A percentile compares a stretch with the other conserved stretches of the same genome.
phyloP scores from a whole-genome alignment of 2,797 vertebrate species.

The Gymnocypris eckloni region DNA sequence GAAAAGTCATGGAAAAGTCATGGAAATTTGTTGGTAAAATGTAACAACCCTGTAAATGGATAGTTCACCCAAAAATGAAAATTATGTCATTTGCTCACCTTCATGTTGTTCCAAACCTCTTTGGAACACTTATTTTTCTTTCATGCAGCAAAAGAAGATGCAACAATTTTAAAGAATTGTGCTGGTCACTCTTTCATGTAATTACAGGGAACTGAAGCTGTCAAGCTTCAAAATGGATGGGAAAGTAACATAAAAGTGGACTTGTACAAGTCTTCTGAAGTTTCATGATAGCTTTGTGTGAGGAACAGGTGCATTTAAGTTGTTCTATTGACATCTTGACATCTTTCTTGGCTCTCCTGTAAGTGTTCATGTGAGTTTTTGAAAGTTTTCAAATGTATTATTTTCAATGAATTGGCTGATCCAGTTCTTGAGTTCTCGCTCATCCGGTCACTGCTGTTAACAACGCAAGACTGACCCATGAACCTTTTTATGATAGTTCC shows the following conservation, averaged over 20 bases:
- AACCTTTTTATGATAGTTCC: not conserved
- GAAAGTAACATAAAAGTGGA: slow-evolving; percentile 7
- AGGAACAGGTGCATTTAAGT: not conserved
- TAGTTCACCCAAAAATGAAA: not conserved
- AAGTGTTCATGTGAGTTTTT: not conserved
- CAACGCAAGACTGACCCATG: not conserved
- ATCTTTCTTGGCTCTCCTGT: not conserved
- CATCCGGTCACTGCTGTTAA: not conserved
- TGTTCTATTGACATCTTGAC: not conserved
- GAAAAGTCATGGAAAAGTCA: no score
- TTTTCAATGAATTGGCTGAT: not conserved
- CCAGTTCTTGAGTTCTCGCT: not conserved
- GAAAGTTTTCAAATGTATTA: not conserved
- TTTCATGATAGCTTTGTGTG: not conserved
- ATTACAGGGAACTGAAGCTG: not conserved
- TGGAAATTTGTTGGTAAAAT: no score
- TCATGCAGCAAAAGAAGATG: not conserved
- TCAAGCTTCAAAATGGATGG: not conserved
- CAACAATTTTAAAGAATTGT: not conserved
- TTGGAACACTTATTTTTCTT: not conserved
- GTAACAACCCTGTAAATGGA: not conserved
- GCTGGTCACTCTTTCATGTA: not conserved
- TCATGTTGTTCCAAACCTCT: not conserved
- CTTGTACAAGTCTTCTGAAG: not conserved
- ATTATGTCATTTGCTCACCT: not conserved